These are phyloP conservation scores for Brachionus manjavacas DNA, from an alignment of 1,140 invertebrate species.

Conservation along the genomic window DNA sequence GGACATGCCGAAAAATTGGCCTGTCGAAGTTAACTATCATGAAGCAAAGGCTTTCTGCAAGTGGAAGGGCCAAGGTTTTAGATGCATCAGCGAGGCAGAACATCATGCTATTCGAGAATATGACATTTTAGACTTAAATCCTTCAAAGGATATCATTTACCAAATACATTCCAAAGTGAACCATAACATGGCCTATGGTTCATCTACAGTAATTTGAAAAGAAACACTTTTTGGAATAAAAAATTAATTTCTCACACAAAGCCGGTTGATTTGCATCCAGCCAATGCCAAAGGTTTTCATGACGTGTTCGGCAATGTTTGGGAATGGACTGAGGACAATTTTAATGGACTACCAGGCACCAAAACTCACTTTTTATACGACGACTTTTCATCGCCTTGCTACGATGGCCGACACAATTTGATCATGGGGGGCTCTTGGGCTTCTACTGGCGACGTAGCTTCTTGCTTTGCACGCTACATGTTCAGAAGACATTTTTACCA, in stretches of 20 bases:
- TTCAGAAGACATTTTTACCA: conserved; percentile 57
- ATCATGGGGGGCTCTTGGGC: conserved; percentile 48
- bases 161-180: conserved; percentile 18
- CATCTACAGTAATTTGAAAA: conserved; percentile 41
- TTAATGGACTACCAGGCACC: conserved; percentile 52
- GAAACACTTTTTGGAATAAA: background rate
- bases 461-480: conserved; percentile 51
- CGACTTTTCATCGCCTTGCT: conserved; percentile 55
- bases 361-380: conserved; percentile 52
- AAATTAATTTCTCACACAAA: background rate
- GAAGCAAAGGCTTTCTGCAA: conserved; percentile 55
- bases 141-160: conserved; percentile 31
- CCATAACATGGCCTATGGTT: conserved; percentile 46
- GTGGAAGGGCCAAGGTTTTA: conserved; percentile 52
- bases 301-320: conserved; percentile 57
- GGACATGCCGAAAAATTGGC: conserved; percentile 54
- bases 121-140: conserved; percentile 45
- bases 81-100: conserved; percentile 53
- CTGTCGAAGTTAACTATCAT: conserved; percentile 56
- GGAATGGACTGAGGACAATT: conserved; percentile 57
- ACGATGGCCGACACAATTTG: conserved; percentile 55
- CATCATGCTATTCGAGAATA: conserved; percentile 50
- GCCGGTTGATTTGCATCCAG: conserved; percentile 52
- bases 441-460: conserved; percentile 51
- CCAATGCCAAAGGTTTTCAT: conserved; percentile 50